A percentile compares a stretch with the other conserved stretches of the same genome.
Evolutionary conservation across 2,888 invertebrate species (phyloP).

Genomic region (Pseudoips prasinana): DNA sequence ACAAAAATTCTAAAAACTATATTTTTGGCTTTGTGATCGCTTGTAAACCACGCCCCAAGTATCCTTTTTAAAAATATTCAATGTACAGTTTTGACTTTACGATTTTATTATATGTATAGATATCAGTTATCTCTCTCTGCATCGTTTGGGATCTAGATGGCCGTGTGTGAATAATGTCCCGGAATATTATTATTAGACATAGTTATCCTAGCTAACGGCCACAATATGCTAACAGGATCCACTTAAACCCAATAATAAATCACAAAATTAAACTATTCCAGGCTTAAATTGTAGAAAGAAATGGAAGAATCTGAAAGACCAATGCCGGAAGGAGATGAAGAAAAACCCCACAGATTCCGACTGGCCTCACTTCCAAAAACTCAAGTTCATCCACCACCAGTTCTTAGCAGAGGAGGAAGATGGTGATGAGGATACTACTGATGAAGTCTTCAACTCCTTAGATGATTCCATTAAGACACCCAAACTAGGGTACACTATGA

Average conservation of each 20-base stretch:
- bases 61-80: no score
- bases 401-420: slow-evolving; percentile 70
- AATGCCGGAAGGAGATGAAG: slow-evolving; percentile 76
- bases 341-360: slow-evolving; percentile 65
- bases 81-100: no score
- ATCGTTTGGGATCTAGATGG: no score
- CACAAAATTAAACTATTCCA: slow-evolving; percentile 39
- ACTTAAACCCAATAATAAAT: not conserved
- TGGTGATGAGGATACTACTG: slow-evolving; percentile 61
- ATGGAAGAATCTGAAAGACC: slow-evolving; percentile 78
- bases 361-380: slow-evolving; percentile 70
- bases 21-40: no score
- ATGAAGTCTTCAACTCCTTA: slow-evolving; percentile 61
- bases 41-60: no score
- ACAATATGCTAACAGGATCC: no score
- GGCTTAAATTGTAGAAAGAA: slow-evolving; percentile 71
- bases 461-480: slow-evolving; percentile 71
- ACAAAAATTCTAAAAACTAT: no score
- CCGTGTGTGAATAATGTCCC: no score
- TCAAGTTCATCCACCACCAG: slow-evolving; percentile 71
- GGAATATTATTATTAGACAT: no score
- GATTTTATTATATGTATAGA: no score
- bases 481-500: slow-evolving; percentile 71
- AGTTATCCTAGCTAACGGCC: no score
- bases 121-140: no score